A percentile compares a stretch with the other conserved stretches of the same genome.
These are phyloP conservation scores for Cryptotis parvus DNA, from an alignment of 2,113 vertebrate species.

Conservation along the genomic window DNA sequence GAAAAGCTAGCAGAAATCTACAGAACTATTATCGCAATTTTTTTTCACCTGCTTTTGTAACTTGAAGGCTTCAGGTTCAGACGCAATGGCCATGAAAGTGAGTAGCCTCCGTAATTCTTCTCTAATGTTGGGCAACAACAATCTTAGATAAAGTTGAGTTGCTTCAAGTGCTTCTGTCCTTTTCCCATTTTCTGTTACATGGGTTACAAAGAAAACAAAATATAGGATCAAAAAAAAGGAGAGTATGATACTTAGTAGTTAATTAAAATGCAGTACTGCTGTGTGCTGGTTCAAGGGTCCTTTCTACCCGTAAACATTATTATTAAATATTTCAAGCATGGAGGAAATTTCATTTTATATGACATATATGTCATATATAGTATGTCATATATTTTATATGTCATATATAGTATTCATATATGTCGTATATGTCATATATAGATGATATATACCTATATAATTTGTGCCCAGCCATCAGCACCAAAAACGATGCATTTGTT, in stretches of 20 bases:
- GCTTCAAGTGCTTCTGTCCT: constrained; percentile 87
- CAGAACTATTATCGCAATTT: background rate
- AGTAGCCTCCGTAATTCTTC: constrained; percentile 90
- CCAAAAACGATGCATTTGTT: too few species aligned
- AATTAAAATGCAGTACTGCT: background rate
- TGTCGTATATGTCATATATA: too few species aligned
- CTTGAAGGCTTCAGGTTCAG: constrained; percentile 83
- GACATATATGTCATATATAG: too few species aligned
- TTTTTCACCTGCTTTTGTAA: constrained; percentile 90
- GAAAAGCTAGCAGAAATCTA: background rate
- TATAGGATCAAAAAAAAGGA: background rate
- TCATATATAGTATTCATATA: too few species aligned
- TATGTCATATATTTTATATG: too few species aligned
- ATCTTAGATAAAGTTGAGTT: constrained; percentile 89
- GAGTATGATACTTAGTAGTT: too few species aligned
- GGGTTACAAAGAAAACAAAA: constrained; percentile 3
- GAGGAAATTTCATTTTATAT: constrained; percentile 13
- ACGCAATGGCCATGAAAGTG: constrained; percentile 86
- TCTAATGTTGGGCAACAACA: constrained; percentile 85
- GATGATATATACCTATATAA: background rate
- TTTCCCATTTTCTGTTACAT: constrained; percentile 86
- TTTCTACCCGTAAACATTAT: background rate
- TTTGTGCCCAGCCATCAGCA: too few species aligned
- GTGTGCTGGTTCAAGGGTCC: background rate
- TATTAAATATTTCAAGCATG: constrained; percentile 30